Percentiles rank a stretch among this genome's conserved stretches.
These are phyloP conservation scores for Cheirogaleus medius DNA, from an alignment of 2,113 vertebrate species.

Conservation along the genomic window DNA sequence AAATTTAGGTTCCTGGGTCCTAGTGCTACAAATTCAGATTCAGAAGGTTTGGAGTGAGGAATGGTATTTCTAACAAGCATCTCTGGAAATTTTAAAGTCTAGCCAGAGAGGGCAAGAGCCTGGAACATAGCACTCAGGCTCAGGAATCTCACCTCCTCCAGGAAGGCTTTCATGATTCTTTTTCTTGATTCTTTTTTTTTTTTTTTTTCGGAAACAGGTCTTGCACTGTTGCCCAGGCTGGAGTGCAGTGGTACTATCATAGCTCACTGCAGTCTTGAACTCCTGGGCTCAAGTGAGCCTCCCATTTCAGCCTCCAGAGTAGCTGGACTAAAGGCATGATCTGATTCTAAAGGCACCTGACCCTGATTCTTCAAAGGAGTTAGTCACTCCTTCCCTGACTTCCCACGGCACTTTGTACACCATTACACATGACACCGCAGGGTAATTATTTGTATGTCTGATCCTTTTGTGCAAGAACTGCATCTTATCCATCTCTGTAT, in stretches of 20 bases:
- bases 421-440: neutral
- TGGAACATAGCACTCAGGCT: neutral
- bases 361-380: neutral
- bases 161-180: neutral
- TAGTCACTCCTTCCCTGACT: neutral
- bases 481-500: neutral
- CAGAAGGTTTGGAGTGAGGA: neutral
- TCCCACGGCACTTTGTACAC: neutral
- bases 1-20: neutral
- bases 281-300: no score
- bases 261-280: no score
- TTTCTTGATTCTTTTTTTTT: no score
- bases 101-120: neutral
- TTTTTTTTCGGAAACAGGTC: no score
- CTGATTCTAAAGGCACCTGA: no score
- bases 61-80: neutral
- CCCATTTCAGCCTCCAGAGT: no score
- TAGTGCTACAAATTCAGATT: neutral
- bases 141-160: neutral
- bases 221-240: no score
- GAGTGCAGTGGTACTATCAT: no score
- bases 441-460: neutral
- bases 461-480: neutral
- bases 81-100: neutral
- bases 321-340: no score